These are phyloP conservation scores for Heteromormyrus szaboi DNA, from an alignment of 2,797 vertebrate genomes.

Conservation along the genomic window DNA sequence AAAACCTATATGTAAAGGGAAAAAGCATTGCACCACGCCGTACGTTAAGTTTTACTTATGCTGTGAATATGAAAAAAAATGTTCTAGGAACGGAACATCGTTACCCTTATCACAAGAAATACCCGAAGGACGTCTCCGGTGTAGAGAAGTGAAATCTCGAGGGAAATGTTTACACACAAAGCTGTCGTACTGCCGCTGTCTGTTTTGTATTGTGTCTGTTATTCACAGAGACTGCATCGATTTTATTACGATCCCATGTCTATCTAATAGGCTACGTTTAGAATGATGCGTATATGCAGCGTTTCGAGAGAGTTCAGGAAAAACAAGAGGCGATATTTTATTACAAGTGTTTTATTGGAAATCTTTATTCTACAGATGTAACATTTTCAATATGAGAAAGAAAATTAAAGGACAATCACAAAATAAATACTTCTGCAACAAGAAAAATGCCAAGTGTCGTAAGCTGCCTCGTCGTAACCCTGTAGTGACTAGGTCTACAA, in stretches of 20 bases:
- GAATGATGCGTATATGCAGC: background rate
- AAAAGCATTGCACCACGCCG: background rate
- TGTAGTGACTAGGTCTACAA: background rate
- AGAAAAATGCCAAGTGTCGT: background rate
- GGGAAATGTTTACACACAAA: background rate
- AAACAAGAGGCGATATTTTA: background rate
- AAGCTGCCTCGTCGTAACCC: background rate
- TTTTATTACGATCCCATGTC: background rate
- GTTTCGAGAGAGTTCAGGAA: background rate
- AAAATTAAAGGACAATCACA: background rate
- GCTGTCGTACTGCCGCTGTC: background rate
- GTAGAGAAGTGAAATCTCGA: background rate
- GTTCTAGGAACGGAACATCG: background rate
- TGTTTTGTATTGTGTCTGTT: background rate
- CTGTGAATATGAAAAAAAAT: background rate
- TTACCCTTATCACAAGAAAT: background rate
- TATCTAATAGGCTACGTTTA: background rate
- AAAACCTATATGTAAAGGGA: background rate
- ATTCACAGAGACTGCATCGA: background rate
- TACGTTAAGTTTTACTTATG: background rate
- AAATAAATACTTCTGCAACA: slow-evolving; percentile 15
- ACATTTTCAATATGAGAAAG: slow-evolving; percentile 30
- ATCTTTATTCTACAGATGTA: slow-evolving; percentile 52
- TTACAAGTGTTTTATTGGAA: slow-evolving; percentile 64
- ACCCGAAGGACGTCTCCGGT: background rate